Evolutionary conservation across 2,113 vertebrate species (phyloP), one percentile per base, ranked within the genome.

Genomic region (Noctilio leporinus): DNA sequence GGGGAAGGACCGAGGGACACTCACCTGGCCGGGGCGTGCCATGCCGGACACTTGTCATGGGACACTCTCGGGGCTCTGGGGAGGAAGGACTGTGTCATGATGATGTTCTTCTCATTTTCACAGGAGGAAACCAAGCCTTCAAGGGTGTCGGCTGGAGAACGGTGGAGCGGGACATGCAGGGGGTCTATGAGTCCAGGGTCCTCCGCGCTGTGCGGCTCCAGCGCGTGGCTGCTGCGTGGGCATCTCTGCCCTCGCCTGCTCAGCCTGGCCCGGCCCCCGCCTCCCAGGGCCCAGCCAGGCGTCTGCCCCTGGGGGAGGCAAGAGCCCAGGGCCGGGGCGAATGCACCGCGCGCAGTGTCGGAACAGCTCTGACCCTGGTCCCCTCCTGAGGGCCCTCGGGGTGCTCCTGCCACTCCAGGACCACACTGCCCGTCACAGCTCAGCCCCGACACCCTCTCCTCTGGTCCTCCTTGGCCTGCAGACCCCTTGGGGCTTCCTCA

Each of bases 361-460:
- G 24, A 26, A 2, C 2, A 5, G 45, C 49, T 47, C 57, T 11
- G 38, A 40, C 57, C 57, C 20, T 20, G 2, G 33, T 86, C 6
- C n/a, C 40, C 33, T 28, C 22, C 4, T 5, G n/a, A 40, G 22
- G 0, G 4, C 69, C 22, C 64, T 1, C 51, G 0, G 2, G 15
- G 43, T 14, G 0, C 43, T 40, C 20, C 19, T 3, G 15, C 28
- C 38, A 1, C 51, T 40, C 11, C 17, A 4, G 53, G 69, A 30
- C 65, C 3, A 0, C 2, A 0, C 2, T 3, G 2, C 10, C 33
- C 2, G 10, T 33, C 4, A 6, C 5, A 28, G 67, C n/a, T 55
- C 77, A 30, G 43, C 16, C 59, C 35, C 4, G 11, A 62, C 2
- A 9, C 26, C 72, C 6, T 57, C 55, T 28, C 10, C 55, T 75